phyloP scores from a whole-genome alignment of 2,113 vertebrate genomes.

The Piaya cayana region DNA sequence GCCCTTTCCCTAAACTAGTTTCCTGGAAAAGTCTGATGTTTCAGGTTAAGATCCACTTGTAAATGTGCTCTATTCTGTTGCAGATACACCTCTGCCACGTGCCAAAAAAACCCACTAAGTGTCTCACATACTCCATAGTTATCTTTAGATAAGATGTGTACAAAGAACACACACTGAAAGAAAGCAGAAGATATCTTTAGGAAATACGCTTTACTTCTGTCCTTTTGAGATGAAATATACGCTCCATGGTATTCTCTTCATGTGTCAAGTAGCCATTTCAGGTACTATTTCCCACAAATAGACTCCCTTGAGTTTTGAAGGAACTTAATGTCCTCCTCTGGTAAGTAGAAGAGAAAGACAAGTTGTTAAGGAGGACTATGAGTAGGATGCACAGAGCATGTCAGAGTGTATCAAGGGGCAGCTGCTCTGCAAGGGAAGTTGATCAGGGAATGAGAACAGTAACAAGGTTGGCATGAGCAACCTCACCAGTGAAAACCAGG shows the following conservation, averaged over 20 bases:
- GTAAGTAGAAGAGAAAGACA: background rate
- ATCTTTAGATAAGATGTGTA: background rate
- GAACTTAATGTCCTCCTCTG: background rate
- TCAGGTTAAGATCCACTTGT: background rate
- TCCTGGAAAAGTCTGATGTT: background rate
- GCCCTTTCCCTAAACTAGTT: background rate
- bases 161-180: background rate
- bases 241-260: background rate
- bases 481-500: background rate
- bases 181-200: background rate
- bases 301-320: background rate
- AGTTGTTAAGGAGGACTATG: background rate
- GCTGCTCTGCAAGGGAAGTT: background rate
- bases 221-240: background rate
- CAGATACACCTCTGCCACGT: background rate
- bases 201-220: background rate
- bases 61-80: background rate
- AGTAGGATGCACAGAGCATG: background rate
- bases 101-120: background rate
- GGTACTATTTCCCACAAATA: background rate
- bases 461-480: background rate
- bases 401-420: accelerated
- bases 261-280: background rate
- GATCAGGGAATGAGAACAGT: background rate
- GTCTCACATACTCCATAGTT: background rate